Conservation (phyloP, 2,113 vertebrate species). For the Ceyx cyanopectus region DNA sequence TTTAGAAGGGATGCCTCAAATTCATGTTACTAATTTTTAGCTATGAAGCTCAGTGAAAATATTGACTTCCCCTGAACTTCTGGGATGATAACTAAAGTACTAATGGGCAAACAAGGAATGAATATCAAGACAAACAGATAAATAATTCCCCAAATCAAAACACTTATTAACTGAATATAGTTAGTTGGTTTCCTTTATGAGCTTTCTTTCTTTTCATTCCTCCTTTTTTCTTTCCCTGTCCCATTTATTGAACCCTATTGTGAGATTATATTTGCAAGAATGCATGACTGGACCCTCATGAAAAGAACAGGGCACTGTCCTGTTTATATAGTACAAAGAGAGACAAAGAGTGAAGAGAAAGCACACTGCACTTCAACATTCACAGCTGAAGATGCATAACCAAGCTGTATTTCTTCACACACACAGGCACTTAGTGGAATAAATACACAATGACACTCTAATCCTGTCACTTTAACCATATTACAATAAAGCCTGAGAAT, state of each 20-base stretch:
- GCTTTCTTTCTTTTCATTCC: not conserved
- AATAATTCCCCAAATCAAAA: conserved; percentile 4
- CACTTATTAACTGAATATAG: conserved; percentile 2
- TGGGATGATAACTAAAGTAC: not conserved
- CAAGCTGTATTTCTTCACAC: not conserved
- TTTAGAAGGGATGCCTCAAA: not conserved
- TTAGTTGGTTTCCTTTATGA: not conserved
- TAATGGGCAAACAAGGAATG: not conserved
- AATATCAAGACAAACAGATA: not conserved
- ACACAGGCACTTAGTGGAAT: conserved; percentile 14
- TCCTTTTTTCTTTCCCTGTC: not conserved
- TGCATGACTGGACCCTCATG: not conserved
- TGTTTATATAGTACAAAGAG: not conserved
- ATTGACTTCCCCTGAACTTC: not conserved
- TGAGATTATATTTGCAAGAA: not conserved
- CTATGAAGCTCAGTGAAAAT: not conserved
- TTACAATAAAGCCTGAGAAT: not conserved
- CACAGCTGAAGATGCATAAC: not conserved
- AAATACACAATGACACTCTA: not conserved
- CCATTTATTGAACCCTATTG: not conserved
- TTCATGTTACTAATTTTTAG: not conserved
- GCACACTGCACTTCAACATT: not conserved
- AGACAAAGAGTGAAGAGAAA: not conserved
- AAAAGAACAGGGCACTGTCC: not conserved
- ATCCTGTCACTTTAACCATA: not conserved